Percentiles rank a stretch among this genome's conserved stretches.
These are phyloP conservation scores for Herpailurus yagouaroundi DNA, from an alignment of 2,113 vertebrate species.

Conservation along the genomic window DNA sequence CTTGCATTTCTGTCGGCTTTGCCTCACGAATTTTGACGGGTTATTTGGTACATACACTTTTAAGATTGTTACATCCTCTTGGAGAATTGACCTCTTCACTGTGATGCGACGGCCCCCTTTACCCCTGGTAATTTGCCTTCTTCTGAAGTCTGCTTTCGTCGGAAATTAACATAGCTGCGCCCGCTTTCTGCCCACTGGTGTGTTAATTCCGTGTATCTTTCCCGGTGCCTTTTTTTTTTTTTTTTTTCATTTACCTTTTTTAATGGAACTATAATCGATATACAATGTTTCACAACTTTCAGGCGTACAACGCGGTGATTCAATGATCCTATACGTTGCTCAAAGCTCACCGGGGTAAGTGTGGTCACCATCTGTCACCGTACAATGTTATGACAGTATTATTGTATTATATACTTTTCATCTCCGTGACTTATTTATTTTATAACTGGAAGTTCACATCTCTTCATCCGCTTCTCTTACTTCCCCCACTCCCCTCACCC, in stretches of 20 bases:
- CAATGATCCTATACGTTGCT: background rate
- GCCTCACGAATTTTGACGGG: background rate
- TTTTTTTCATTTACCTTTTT: background rate
- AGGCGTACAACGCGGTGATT: background rate
- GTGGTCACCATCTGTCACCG: background rate
- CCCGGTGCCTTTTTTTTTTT: background rate
- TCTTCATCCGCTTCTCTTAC: background rate
- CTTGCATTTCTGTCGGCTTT: background rate
- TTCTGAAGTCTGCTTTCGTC: background rate
- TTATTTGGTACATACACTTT: background rate
- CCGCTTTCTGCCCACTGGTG: background rate
- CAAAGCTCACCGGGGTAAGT: background rate
- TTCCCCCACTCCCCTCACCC: background rate
- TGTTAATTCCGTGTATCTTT: background rate
- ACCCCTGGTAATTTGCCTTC: background rate
- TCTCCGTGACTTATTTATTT: background rate
- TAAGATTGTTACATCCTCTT: background rate
- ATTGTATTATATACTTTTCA: background rate
- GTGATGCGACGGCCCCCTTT: background rate
- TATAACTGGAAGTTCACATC: background rate
- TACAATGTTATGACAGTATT: background rate
- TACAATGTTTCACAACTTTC: background rate
- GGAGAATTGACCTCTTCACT: background rate
- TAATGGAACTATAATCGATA: background rate
- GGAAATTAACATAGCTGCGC: background rate